Percentiles rank a stretch among this genome's conserved stretches.
phyloP scores from a whole-genome alignment of 2,797 vertebrate species.

The Ispidina picta region DNA sequence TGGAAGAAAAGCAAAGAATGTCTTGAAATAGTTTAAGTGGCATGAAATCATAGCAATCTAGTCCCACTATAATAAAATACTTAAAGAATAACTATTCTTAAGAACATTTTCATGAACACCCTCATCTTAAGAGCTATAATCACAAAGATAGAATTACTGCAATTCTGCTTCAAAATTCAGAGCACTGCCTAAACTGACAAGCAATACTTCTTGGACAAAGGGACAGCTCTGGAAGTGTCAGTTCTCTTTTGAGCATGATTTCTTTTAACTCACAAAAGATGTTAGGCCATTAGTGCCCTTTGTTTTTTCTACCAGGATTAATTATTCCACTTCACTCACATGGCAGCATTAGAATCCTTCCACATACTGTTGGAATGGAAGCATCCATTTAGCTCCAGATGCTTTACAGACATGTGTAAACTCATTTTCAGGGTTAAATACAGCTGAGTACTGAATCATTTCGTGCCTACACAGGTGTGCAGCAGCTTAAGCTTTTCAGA shows the following conservation, averaged over 20 bases:
- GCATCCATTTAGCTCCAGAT: background rate
- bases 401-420: background rate
- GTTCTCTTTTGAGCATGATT: background rate
- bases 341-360: background rate
- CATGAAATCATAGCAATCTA: slow-evolving; percentile 24
- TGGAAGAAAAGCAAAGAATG: background rate
- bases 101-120: background rate
- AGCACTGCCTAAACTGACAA: background rate
- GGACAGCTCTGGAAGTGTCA: background rate
- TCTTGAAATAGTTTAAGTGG: slow-evolving; percentile 29
- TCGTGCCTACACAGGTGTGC: background rate
- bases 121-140: slow-evolving; percentile 15
- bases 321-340: background rate
- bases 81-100: slow-evolving; percentile 17
- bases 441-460: background rate
- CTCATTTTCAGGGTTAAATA: background rate
- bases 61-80: slow-evolving; percentile 8
- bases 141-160: slow-evolving; percentile 17
- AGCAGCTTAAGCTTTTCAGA: background rate
- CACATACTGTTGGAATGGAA: background rate
- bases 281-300: background rate
- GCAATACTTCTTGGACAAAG: background rate
- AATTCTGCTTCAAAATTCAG: background rate
- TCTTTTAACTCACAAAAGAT: background rate
- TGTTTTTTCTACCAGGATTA: background rate